phyloP scores from a whole-genome alignment of 2,797 vertebrate species.

The Tympanoctomys barrerae region DNA sequence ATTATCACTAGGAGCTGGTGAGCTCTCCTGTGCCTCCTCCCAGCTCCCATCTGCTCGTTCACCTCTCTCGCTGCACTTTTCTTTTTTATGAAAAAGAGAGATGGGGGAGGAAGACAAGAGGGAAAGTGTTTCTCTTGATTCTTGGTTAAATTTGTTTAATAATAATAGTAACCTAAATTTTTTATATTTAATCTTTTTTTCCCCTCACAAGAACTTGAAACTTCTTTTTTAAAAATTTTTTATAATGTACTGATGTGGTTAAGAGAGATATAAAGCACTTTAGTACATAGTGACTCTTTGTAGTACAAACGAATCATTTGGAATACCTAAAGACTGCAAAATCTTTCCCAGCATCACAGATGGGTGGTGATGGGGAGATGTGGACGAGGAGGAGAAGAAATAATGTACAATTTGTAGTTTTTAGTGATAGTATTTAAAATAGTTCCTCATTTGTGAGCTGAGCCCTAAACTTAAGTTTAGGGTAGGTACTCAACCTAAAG shows the following conservation, averaged over 20 bases:
- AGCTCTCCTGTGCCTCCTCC: constrained; percentile 81
- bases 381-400: constrained; percentile 80
- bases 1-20: constrained; percentile 92
- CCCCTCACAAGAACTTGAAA: constrained; percentile 85
- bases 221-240: constrained; percentile 78
- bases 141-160: constrained; percentile 89
- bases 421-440: constrained; percentile 82
- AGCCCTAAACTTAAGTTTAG: constrained; percentile 74
- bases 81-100: constrained; percentile 87
- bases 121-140: constrained; percentile 90
- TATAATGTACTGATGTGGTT: constrained; percentile 91
- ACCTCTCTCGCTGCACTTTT: constrained; percentile 92
- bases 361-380: constrained; percentile 85
- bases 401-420: constrained; percentile 81
- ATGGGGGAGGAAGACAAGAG: constrained; percentile 87
- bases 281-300: constrained; percentile 91
- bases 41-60: constrained; percentile 91
- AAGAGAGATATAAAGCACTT: constrained; percentile 91
- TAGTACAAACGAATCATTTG: constrained; percentile 86
- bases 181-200: constrained; percentile 89
- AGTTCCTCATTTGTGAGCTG: constrained; percentile 79
- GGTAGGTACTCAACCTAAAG: constrained; percentile 81
- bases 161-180: constrained; percentile 87
- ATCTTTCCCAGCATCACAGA: constrained; percentile 84
- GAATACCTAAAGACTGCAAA: constrained; percentile 86